These are phyloP conservation scores for Gallinago undulata DNA, from an alignment of 2,113 vertebrate species.

Conservation along the genomic window DNA sequence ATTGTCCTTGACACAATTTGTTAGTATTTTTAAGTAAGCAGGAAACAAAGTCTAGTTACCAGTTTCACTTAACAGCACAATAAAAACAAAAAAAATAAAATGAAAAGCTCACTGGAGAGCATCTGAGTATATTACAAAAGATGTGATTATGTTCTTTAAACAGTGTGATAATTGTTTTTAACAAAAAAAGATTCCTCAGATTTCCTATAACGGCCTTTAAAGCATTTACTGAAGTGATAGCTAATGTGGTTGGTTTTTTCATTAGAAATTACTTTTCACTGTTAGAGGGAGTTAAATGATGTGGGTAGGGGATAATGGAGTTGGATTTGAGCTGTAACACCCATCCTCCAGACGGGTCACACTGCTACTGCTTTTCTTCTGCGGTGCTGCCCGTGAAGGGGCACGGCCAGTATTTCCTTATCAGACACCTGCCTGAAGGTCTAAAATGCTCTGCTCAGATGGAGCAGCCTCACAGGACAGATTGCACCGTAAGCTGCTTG, in stretches of 20 bases:
- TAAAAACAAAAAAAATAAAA: background rate
- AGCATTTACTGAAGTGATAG: background rate
- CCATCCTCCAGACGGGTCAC: background rate
- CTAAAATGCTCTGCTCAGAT: background rate
- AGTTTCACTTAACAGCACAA: background rate
- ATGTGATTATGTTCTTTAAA: background rate
- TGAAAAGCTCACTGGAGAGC: background rate
- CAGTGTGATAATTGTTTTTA: background rate
- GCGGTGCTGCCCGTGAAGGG: background rate
- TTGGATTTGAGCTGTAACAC: background rate
- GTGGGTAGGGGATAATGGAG: background rate
- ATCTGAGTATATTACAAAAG: background rate
- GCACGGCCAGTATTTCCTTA: background rate
- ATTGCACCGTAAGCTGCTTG: background rate
- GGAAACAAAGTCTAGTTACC: background rate
- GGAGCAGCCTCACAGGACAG: background rate
- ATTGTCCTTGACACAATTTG: background rate
- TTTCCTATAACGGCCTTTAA: background rate
- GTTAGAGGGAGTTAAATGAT: background rate
- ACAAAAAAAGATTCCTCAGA: background rate
- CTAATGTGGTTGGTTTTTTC: background rate
- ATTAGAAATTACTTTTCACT: background rate
- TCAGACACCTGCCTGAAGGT: slow-evolving; percentile 7
- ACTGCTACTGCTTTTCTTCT: background rate
- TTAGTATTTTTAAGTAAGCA: background rate